These are phyloP conservation scores for Apamea monoglypha DNA, from an alignment of 2,888 invertebrate species.

Conservation along the genomic window DNA sequence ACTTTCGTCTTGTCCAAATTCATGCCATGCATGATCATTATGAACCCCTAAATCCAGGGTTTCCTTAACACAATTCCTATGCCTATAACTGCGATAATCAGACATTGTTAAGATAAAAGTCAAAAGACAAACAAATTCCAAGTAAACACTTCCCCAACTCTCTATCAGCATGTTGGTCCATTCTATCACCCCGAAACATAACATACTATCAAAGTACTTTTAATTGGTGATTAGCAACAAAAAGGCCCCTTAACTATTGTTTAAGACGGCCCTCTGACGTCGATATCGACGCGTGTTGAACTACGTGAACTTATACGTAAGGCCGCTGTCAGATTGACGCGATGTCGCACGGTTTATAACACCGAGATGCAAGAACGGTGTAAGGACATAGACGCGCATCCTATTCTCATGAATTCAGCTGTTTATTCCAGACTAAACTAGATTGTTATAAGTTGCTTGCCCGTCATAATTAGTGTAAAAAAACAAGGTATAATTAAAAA, in stretches of 20 bases:
- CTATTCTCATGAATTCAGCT: not conserved
- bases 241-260: slow-evolving; percentile 46
- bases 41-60: not conserved
- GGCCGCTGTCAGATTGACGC: slow-evolving; percentile 6
- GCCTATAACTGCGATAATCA: not conserved
- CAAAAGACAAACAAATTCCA: not conserved
- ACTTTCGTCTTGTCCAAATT: too few species aligned
- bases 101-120: not conserved
- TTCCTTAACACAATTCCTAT: not conserved
- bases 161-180: slow-evolving; percentile 10
- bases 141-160: not conserved
- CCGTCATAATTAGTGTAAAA: too few species aligned
- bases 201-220: slow-evolving; percentile 36
- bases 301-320: slow-evolving; percentile 33
- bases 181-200: slow-evolving; percentile 17
- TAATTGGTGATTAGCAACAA: slow-evolving; percentile 58
- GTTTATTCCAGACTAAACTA: not conserved
- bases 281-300: slow-evolving; percentile 32
- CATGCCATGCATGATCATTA: too few species aligned
- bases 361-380: not conserved
- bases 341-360: not conserved
- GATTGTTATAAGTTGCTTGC: too few species aligned
- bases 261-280: slow-evolving; percentile 42
- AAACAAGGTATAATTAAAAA: too few species aligned
- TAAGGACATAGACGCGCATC: not conserved